Base-by-base conservation (phyloP, 2,888 invertebrate genomes). In the Hoplodrina ambigua region DNA sequence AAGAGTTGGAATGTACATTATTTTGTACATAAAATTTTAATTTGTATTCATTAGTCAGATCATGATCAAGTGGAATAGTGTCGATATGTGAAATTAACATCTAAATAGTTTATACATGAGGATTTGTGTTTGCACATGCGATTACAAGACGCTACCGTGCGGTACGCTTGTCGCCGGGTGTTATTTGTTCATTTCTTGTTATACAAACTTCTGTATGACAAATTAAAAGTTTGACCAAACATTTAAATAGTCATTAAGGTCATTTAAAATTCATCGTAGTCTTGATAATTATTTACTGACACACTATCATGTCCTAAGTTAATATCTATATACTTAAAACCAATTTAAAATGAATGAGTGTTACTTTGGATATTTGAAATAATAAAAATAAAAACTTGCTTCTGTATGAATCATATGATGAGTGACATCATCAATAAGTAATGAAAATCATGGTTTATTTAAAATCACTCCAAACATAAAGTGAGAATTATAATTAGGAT, bases 61-160 rank as follows among this genome's bases (percentile, higher is more conserved):
- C 83, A 77, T 75, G 82, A 20, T 64, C 79, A 81, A 84, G 78
- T 82, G 81, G 75, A 76, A 66, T 80, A 75, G 82, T 86, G 85
- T 87, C 83, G 83, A 84, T 82, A 80, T 86, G 85, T 85, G 81
- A 85, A 85, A 85, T 82, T 79, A 87, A 88, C 86, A 88, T 86
- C 85, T 83, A 87, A 87, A 85, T 87, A 87, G 85, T 85, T 76
- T 85, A 85, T 87, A 86, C 81, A 73, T 84, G 81, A 71, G 83
- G 66, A 78, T 81, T 77, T 84, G 81, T 87, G 85, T 85, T 69
- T 73, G 58, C 69, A 69, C 44, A 78, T 57, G 63, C 53, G 19
- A 69, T 55, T 19, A 65, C 37, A 53, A 19, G 70, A 55, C 46
- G 57, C 57, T 50, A 49, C 10, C 52, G 49, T 46, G 56, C 66